Evolutionary conservation across 2,888 invertebrate genomes (phyloP), one percentile per base, ranked within the genome.

Genomic region (Abrostola tripartita): DNA sequence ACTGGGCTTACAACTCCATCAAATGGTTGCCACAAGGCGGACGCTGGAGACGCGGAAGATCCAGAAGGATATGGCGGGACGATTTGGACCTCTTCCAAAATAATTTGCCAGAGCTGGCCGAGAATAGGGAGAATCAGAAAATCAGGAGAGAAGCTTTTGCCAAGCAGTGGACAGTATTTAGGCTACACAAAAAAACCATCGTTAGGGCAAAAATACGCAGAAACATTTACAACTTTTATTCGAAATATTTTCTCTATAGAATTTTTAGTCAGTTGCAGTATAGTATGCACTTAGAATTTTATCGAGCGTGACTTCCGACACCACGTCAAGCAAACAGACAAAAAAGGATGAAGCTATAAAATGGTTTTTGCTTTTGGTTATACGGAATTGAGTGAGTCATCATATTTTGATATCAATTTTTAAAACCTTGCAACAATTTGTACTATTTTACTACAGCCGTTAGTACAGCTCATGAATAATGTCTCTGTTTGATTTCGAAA

Each of bases 291-390:
- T 52, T 74, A 38, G 37, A 68, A 24, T 58, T 70, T 37, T 65
- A 72, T 70, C 52, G 65, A 47, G 52, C 65, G 14, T 77, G 53
- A 60, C 54, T 36, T 36, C 56, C 64, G 9, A 24, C 24, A 24
- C 24, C 4, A 4, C 58, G 69, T 64, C 61, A 53, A 61, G 61
- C 57, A 67, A 64, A 67, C 62, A 6, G 50, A 63, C 65, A 71
- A 78, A 76, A 78, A 76, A 74, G 54, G 52, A 44, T 49, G 41
- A 66, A 54, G 60, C 54, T 60, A 52, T 55, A 54, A 62, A 58
- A 64, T 14, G 35, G 50, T 58, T 58, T 50, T 62, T 69, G 56
- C 41, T 66, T 64, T 61, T 62, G 12, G 37, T 52, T 59, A 52
- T 49, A 52, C 61, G 14, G 41, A 59, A 63, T 63, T 53, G 49